Base-by-base conservation (phyloP, 1,140 invertebrate species). In the Caerostris extrusa region DNA sequence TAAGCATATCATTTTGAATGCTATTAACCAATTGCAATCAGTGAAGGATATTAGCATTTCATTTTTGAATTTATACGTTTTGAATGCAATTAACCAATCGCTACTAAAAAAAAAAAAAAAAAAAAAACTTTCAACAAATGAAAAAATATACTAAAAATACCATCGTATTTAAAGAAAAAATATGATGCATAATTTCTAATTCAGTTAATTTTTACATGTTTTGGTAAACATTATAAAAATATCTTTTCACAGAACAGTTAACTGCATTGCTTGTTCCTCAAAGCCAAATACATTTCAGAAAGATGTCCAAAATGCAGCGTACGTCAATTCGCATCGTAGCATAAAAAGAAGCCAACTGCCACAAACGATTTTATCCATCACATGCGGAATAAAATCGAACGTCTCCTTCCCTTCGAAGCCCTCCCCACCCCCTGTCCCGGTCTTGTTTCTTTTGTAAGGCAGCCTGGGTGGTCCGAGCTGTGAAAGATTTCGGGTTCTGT, bases 391-490 rank as follows among this genome's bases (percentile, higher is more conserved):
- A 92, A 92, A 92, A 92, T 60, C 56, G 56, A 56, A 67, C 90
- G 50, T 58, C 77, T 85, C 81, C 19, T 92, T 53, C 3, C 69
- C 2, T 8, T 10, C 53, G 12, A 7, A 3, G 34, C 69, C 89
- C 12, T 19, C 50, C 55, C 71, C 85, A 14, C 14, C 60, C 34
- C 57, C 71, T 90, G 64, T 34, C 53, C 57, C 34, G 60, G 50
- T 85, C 81, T 85, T 92, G 90, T 85, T 92, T 92, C 90, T 92
- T 92, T 92, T 92, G 82, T 85, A 92, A 85, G 4, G 34, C 90
- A 12, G 53, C 90, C 82, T 92, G 90, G 90, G 90, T 92, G 90
- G 90, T 92, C 90, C 53, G n/a, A 85, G 34, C 77, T 61, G 82
- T 58, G 58, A 85, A 90, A 90, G 67, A 77, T 57, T 67, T 82